These are phyloP conservation scores for Syngnathus typhle DNA, from an alignment of 2,113 vertebrate genomes.

Conservation along the genomic window DNA sequence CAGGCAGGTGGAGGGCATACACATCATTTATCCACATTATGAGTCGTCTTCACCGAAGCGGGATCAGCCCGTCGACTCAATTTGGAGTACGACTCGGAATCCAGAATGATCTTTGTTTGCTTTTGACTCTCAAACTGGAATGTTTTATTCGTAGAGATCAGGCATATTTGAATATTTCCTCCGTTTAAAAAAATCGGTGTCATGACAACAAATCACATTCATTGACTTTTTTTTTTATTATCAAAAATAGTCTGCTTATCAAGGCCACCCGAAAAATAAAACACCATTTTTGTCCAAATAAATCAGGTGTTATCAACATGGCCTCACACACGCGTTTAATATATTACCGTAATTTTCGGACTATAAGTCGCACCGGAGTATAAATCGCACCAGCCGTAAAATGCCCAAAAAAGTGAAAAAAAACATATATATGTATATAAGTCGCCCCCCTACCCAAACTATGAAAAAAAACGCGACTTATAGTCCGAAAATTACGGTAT, in stretches of 20 bases:
- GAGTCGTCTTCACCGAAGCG: background rate
- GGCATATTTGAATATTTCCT: background rate
- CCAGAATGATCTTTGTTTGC: background rate
- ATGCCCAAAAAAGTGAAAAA: too few species aligned
- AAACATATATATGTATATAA: too few species aligned
- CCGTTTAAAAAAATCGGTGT: too few species aligned
- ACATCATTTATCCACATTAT: background rate
- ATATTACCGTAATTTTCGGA: too few species aligned
- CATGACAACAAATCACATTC: background rate
- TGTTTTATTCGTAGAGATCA: background rate
- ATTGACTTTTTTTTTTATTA: slow-evolving; percentile 6
- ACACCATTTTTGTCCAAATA: slow-evolving; percentile 48
- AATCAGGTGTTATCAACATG: slow-evolving; percentile 54
- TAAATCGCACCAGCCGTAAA: too few species aligned
- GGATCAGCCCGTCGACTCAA: background rate
- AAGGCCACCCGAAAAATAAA: slow-evolving; percentile 18
- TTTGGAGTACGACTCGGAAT: background rate
- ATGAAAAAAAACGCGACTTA: too few species aligned
- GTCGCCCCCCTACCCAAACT: too few species aligned
- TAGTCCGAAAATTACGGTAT: too few species aligned
- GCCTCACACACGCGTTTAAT: too few species aligned
- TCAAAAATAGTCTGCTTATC: slow-evolving; percentile 12
- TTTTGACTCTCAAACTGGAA: background rate
- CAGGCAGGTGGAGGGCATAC: background rate
- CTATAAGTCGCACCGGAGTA: too few species aligned